A percentile compares a stretch with the other conserved stretches of the same genome.
phyloP scores from a whole-genome alignment of 2,888 invertebrate genomes.

The Diarsia rubi region DNA sequence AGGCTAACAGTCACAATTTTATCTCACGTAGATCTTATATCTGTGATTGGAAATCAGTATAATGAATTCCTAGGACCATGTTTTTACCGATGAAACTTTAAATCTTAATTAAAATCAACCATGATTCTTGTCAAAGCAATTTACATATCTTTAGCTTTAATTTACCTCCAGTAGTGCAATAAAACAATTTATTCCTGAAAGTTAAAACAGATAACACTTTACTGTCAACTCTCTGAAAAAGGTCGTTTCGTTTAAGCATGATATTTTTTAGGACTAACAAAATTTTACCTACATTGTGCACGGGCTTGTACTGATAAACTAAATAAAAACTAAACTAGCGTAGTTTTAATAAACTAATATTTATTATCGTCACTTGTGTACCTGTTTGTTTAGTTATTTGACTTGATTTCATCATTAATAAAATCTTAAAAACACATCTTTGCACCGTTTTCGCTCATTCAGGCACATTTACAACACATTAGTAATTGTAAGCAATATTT shows the following conservation, averaged over 20 bases:
- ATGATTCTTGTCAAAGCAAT: slow-evolving; percentile 56
- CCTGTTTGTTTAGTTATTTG: slow-evolving; percentile 56
- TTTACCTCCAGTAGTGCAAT: slow-evolving; percentile 55
- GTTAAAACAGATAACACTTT: slow-evolving; percentile 68
- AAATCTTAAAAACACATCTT: slow-evolving; percentile 29
- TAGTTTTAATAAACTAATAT: slow-evolving; percentile 20
- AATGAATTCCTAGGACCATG: not conserved
- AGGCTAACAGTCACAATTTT: not conserved
- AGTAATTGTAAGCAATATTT: slow-evolving; percentile 5
- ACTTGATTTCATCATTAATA: slow-evolving; percentile 34
- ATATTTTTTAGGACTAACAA: slow-evolving; percentile 59
- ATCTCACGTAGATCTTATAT: not conserved
- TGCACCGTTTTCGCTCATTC: slow-evolving; percentile 39
- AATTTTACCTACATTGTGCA: slow-evolving; percentile 42
- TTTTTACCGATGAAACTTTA: slow-evolving; percentile 27
- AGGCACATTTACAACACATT: slow-evolving; percentile 36
- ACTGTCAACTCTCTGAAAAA: slow-evolving; percentile 58
- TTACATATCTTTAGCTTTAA: slow-evolving; percentile 54
- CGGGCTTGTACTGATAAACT: slow-evolving; percentile 24
- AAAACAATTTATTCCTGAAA: slow-evolving; percentile 69
- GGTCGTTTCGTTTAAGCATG: slow-evolving; percentile 64
- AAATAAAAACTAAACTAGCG: slow-evolving; percentile 25
- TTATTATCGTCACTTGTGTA: slow-evolving; percentile 35
- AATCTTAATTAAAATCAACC: slow-evolving; percentile 56
- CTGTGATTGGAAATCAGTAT: not conserved